Evolutionary conservation across 2,888 invertebrate species (phyloP).

Genomic region (Cheilosia urbana): DNA sequence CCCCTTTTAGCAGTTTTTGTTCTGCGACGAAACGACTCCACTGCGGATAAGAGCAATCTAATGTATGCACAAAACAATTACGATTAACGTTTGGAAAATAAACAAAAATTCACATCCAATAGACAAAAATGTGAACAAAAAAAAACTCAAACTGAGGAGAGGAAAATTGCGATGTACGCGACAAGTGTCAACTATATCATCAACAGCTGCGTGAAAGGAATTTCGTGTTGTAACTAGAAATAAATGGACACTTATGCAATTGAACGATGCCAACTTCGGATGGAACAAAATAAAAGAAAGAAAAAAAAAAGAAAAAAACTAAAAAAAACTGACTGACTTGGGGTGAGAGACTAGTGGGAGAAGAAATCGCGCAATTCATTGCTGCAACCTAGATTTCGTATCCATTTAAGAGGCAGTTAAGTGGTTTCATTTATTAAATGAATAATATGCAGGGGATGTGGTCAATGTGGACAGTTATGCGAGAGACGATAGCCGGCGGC

Average conservation of each 20-base stretch:
- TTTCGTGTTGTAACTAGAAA: constrained; percentile 28
- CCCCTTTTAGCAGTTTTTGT: neutral
- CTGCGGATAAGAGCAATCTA: constrained; percentile 9
- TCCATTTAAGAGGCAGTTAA: constrained; percentile 28
- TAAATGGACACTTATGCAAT: constrained; percentile 48
- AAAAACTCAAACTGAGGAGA: neutral
- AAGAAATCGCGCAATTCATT: constrained; percentile 40
- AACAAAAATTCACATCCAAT: constrained; percentile 9
- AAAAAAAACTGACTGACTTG: neutral
- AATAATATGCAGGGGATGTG: constrained; percentile 28
- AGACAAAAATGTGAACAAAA: neutral
- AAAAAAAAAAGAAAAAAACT: too few relatives aligned
- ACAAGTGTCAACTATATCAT: constrained; percentile 40
- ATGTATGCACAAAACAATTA: constrained; percentile 11
- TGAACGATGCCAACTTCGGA: neutral
- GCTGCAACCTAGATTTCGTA: constrained; percentile 46
- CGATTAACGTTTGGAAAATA: constrained; percentile 7
- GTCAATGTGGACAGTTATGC: constrained; percentile 16
- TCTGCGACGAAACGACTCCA: neutral
- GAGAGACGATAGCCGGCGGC: neutral
- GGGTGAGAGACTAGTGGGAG: neutral
- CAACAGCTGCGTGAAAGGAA: constrained; percentile 40
- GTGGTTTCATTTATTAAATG: constrained; percentile 51
- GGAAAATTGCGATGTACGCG: neutral
- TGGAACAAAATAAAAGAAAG: neutral